A percentile compares a stretch with the other conserved stretches of the same genome.
These are phyloP conservation scores for Venustaconcha ellipsiformis DNA, from an alignment of 1,140 invertebrate genomes.

Conservation along the genomic window DNA sequence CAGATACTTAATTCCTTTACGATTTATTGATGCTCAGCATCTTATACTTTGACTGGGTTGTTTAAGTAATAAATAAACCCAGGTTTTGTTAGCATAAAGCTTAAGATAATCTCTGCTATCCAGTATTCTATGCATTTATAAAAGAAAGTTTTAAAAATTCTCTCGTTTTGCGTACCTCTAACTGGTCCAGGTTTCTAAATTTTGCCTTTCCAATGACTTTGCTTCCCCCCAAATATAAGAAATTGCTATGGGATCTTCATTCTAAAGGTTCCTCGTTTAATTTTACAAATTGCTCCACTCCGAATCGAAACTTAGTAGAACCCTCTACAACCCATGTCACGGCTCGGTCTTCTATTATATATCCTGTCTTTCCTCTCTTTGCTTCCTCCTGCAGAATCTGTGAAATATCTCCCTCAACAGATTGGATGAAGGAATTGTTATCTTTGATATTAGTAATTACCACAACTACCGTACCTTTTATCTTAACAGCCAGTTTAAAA, in stretches of 20 bases:
- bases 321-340: slow-evolving; percentile 60
- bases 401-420: slow-evolving; percentile 63
- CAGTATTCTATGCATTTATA: no score
- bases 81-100: no score
- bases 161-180: no score
- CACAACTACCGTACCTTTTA: slow-evolving; percentile 67
- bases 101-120: no score
- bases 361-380: slow-evolving; percentile 42
- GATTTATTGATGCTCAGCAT: no score
- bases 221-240: no score
- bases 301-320: slow-evolving; percentile 64
- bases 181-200: no score
- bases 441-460: slow-evolving; percentile 65
- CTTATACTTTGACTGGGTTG: no score
- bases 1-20: no score
- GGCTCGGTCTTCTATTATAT: slow-evolving; percentile 49
- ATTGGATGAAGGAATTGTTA: slow-evolving; percentile 67
- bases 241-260: not conserved
- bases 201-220: no score
- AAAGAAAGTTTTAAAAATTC: no score
- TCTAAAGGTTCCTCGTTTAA: slow-evolving; percentile 49
- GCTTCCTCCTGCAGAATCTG: slow-evolving; percentile 56
- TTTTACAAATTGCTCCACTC: slow-evolving; percentile 65
- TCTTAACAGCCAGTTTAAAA: slow-evolving; percentile 65
- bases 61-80: no score